phyloP scores from a whole-genome alignment of 2,797 vertebrate species.

The Acanthornis magna region DNA sequence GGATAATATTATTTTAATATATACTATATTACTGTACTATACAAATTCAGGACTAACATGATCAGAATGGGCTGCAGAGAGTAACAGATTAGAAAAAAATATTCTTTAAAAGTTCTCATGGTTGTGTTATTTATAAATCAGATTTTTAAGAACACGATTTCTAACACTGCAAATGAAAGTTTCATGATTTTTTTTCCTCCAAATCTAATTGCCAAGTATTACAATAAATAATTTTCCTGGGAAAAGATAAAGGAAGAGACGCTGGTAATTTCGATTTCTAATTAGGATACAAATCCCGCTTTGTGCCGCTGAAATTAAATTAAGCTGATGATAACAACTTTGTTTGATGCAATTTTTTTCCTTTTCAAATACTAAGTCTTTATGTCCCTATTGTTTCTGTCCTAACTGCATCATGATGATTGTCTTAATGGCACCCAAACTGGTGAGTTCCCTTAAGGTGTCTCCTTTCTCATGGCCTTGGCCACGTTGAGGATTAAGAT shows the following conservation, averaged over 20 bases:
- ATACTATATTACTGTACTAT: neutral
- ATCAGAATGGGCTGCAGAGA: neutral
- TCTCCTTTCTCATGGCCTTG: neutral
- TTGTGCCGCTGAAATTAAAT: neutral
- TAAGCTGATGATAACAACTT: neutral
- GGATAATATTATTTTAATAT: accelerated
- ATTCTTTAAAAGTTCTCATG: neutral
- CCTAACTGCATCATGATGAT: neutral
- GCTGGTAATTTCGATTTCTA: neutral
- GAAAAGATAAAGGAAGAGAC: neutral
- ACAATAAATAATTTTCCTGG: neutral
- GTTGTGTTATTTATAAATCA: neutral
- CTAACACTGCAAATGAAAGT: neutral
- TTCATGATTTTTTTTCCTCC: neutral
- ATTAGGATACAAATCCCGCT: neutral
- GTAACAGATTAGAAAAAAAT: accelerated
- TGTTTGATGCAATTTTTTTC: neutral
- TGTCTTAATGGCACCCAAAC: neutral
- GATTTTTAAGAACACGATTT: neutral
- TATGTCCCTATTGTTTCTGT: neutral
- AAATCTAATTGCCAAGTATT: neutral
- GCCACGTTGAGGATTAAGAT: neutral
- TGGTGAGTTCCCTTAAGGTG: neutral
- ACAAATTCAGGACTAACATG: neutral
- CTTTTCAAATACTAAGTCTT: neutral